phyloP scores from a whole-genome alignment of 23 tunicate species.

The Ascidia mentula region DNA sequence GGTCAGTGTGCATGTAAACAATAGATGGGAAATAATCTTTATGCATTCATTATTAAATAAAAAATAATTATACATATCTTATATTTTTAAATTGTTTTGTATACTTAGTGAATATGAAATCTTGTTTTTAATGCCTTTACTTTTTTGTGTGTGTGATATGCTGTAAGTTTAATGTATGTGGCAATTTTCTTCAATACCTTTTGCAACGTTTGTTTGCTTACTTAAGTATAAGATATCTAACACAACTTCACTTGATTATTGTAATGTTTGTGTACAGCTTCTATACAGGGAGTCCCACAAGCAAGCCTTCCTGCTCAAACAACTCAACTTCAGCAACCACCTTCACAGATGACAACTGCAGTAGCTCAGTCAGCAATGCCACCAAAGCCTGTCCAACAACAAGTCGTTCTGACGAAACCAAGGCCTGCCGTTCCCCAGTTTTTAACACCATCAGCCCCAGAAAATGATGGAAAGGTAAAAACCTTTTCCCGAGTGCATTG shows the following conservation, averaged over 20 bases:
- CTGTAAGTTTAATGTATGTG: no score
- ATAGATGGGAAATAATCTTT: neutral
- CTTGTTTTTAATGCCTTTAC: neutral
- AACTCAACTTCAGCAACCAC: conserved; percentile 3
- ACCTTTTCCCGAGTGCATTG: no score
- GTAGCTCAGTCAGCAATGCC: neutral
- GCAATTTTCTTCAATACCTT: neutral
- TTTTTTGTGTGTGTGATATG: neutral
- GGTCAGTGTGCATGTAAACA: conserved; percentile 6
- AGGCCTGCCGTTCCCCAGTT: conserved; percentile 40
- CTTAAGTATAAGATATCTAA: neutral
- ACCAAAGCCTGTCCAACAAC: conserved; percentile 20
- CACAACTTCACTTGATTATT: neutral
- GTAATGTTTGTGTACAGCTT: no score
- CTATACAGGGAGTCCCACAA: conserved; percentile 24
- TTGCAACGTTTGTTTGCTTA: neutral
- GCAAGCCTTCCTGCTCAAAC: neutral
- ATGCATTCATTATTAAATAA: no score
- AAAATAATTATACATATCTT: neutral
- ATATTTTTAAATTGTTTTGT: neutral
- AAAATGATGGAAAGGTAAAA: conserved; percentile 46
- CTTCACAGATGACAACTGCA: conserved; percentile 2
- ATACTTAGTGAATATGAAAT: neutral
- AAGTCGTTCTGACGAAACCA: conserved; percentile 34
- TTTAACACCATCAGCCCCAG: conserved; percentile 26